Evolutionary conservation across 35 echinoderm and acorn worm genomes (phyloP).

Genomic region (Diadema setosum): DNA sequence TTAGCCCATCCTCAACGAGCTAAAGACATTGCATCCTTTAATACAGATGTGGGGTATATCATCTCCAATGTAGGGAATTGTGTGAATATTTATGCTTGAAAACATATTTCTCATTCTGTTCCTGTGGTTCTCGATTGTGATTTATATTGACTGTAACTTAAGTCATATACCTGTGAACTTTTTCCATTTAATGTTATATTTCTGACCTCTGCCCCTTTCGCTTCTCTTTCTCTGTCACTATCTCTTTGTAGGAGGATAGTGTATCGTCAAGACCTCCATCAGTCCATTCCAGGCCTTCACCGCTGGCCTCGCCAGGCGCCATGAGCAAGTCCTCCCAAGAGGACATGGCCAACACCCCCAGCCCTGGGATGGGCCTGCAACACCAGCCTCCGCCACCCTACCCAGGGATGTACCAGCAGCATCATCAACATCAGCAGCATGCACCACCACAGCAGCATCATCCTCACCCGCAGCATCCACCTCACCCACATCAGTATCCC

Average conservation of each 20-base stretch:
- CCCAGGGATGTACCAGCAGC: not conserved
- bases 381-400: not conserved
- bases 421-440: not conserved
- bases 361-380: constrained; percentile 18
- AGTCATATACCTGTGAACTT: too few relatives aligned
- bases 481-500: not conserved
- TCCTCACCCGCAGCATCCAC: not conserved
- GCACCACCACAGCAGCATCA: not conserved
- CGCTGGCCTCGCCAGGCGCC: constrained; percentile 78
- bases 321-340: constrained; percentile 89
- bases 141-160: too few relatives aligned
- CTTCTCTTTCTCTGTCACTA: too few relatives aligned
- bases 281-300: constrained; percentile 50
- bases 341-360: constrained; percentile 62
- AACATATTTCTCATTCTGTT: too few relatives aligned
- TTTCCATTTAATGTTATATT: too few relatives aligned
- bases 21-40: too few relatives aligned
- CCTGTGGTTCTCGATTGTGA: too few relatives aligned
- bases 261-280: not conserved
- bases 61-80: too few relatives aligned
- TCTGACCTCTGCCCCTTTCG: too few relatives aligned
- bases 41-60: too few relatives aligned
- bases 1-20: too few relatives aligned
- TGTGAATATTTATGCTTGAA: too few relatives aligned
- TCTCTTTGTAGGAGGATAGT: not conserved